A percentile compares a stretch with the other conserved stretches of the same genome.
These are phyloP conservation scores for Dolichomitus sp. DNA, from an alignment of 2,888 invertebrate species.

Conservation along the genomic window DNA sequence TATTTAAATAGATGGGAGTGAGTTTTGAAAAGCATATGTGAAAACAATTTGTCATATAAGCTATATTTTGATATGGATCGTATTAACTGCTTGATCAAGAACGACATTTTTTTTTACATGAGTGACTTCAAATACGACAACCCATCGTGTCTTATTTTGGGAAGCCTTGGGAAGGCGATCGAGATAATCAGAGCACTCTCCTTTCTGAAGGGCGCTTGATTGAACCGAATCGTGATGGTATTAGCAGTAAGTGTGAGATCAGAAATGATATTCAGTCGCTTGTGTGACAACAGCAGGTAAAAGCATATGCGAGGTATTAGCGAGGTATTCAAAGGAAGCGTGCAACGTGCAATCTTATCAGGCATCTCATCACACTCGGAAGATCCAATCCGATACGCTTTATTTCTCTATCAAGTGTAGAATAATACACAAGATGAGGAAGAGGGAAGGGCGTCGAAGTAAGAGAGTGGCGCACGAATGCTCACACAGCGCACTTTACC, in stretches of 20 bases:
- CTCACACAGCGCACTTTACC: conserved; percentile 60
- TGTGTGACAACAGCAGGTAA: conserved; percentile 32
- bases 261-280: conserved; percentile 36
- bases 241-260: conserved; percentile 26
- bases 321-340: conserved; percentile 53
- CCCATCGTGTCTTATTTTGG: background rate
- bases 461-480: conserved; percentile 66
- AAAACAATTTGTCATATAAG: no score
- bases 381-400: conserved; percentile 67
- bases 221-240: conserved; percentile 5
- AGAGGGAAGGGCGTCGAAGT: conserved; percentile 28
- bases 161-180: background rate
- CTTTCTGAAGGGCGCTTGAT: background rate
- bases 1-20: no score
- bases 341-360: conserved; percentile 66
- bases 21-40: no score
- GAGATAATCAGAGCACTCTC: background rate
- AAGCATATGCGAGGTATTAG: conserved; percentile 29
- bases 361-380: conserved; percentile 58
- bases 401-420: conserved; percentile 66
- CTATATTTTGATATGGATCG: no score
- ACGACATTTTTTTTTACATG: no score
- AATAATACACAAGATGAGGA: conserved; percentile 31
- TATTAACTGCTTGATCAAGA: no score
- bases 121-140: background rate